phyloP scores from a whole-genome alignment of 2,113 vertebrate species.

The Salminus brasiliensis region DNA sequence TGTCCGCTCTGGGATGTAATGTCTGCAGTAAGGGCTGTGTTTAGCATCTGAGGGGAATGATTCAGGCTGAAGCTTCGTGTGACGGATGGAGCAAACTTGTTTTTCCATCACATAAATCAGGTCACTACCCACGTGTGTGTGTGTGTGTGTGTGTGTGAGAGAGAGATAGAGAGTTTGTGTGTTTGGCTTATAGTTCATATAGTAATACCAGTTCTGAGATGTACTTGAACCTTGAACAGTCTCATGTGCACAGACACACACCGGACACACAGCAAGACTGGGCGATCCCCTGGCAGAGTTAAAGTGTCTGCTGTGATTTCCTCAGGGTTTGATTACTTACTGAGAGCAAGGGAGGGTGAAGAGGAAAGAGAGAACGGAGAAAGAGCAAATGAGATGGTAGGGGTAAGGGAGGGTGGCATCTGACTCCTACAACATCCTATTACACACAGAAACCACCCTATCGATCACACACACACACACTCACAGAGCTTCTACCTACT shows the following conservation, averaged over 20 bases:
- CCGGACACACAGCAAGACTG: conserved; percentile 1
- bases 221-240: neutral
- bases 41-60: neutral
- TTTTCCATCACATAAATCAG: neutral
- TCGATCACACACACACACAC: conserved; percentile 27
- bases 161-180: too few species aligned
- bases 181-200: neutral
- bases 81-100: neutral
- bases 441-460: conserved; percentile 27
- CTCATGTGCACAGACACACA: neutral
- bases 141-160: neutral
- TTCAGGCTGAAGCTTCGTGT: neutral
- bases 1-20: neutral
- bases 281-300: neutral
- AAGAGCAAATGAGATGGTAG: conserved; percentile 37
- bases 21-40: neutral
- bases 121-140: neutral
- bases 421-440: conserved; percentile 22
- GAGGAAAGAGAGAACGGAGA: conserved; percentile 24
- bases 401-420: conserved; percentile 19
- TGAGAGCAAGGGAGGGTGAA: conserved; percentile 23
- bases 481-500: neutral
- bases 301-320: conserved; percentile 61
- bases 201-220: neutral
- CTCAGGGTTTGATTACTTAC: conserved; percentile 62